A percentile compares a stretch with the other conserved stretches of the same genome.
Conservation (phyloP, 2,113 vertebrate species). For the Bubo blakistoni region DNA sequence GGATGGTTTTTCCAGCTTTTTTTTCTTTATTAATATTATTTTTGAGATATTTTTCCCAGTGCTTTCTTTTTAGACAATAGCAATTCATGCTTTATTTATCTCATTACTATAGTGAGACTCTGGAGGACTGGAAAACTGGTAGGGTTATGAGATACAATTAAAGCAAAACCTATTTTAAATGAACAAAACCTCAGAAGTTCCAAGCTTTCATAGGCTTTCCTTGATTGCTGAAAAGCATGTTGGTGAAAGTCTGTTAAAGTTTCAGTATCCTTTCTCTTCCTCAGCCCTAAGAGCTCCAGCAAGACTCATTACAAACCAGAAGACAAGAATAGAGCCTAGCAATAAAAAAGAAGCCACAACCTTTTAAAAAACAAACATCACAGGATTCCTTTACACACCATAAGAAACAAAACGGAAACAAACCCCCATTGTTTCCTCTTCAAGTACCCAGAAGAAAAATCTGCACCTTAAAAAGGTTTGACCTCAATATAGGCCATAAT, state of each 20-base stretch:
- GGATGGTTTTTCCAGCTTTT: neutral
- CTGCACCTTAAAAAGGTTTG: constrained; percentile 32
- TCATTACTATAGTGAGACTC: neutral
- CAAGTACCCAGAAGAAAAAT: constrained; percentile 29
- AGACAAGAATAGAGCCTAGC: neutral
- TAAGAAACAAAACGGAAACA: neutral
- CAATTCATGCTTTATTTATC: neutral
- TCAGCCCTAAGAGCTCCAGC: neutral
- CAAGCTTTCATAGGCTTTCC: neutral
- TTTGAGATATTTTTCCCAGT: neutral
- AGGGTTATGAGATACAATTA: neutral
- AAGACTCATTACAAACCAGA: neutral
- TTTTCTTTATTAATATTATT: neutral
- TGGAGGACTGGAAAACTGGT: neutral
- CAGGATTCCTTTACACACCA: neutral
- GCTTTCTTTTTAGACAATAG: neutral
- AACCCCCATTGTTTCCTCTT: constrained; percentile 36
- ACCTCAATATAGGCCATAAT: constrained; percentile 34
- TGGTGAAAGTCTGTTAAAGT: neutral
- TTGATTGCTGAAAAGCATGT: neutral
- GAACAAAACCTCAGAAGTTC: neutral
- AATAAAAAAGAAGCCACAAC: neutral
- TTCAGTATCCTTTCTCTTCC: neutral
- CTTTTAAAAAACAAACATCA: neutral
- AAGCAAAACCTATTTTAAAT: neutral